Conservation (phyloP, 1,140 invertebrate genomes). For the Panonychus citri region DNA sequence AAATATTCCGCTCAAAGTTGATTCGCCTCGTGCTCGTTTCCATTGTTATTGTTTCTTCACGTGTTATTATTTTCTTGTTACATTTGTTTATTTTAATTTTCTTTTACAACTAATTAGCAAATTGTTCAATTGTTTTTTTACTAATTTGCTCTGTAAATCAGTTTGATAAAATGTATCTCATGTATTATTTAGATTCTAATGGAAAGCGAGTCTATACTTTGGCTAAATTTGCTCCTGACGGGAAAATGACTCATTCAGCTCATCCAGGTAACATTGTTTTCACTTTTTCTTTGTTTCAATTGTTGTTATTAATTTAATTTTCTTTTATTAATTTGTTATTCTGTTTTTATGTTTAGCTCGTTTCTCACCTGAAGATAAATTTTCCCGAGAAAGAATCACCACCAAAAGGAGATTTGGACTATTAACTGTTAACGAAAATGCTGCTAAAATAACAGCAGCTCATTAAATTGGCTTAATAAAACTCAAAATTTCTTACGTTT, state of each 20-base stretch:
- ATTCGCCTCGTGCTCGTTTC: too few species aligned
- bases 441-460: too few species aligned
- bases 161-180: slow-evolving; percentile 28
- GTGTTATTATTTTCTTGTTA: too few species aligned
- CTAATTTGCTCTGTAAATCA: too few species aligned
- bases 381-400: slow-evolving; percentile 63
- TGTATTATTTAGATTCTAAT: slow-evolving; percentile 26
- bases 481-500: too few species aligned
- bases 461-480: too few species aligned
- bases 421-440: too few species aligned
- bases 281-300: background rate
- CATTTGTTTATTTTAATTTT: too few species aligned
- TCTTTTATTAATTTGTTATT: background rate
- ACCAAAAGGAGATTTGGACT: slow-evolving; percentile 66
- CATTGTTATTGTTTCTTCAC: too few species aligned
- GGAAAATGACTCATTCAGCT: slow-evolving; percentile 56
- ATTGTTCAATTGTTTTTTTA: too few species aligned
- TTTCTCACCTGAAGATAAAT: slow-evolving; percentile 88
- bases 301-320: slow-evolving; percentile 6
- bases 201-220: slow-evolving; percentile 29
- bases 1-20: too few species aligned
- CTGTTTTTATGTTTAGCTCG: slow-evolving; percentile 36
- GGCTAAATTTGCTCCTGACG: slow-evolving; percentile 45
- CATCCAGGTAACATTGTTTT: slow-evolving; percentile 42
- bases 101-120: too few species aligned